Conservation (phyloP, 64 coral and sea anemone genomes). For the Pocillopora verrucosa region DNA sequence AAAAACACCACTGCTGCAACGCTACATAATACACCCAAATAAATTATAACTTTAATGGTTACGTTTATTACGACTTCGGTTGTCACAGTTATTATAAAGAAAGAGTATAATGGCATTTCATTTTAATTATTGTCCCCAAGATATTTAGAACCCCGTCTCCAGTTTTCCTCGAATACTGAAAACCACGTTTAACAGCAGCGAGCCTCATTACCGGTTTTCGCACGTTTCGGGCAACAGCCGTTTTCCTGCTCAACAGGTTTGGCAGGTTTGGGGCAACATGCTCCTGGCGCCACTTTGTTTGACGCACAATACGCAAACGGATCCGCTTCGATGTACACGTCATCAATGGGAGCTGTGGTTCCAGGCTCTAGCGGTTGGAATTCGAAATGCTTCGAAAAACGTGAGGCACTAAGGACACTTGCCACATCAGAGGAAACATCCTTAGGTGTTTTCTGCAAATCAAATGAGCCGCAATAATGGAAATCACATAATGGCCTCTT, state of each 20-base stretch:
- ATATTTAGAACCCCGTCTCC: not conserved
- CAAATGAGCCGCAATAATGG: not conserved
- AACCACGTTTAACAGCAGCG: not conserved
- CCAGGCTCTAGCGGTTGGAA: slow-evolving; percentile 26
- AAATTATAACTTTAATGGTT: too few relatives aligned
- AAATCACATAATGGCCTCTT: not conserved
- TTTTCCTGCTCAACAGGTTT: slow-evolving; percentile 22
- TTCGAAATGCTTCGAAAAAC: slow-evolving; percentile 69
- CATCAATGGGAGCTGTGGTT: slow-evolving; percentile 22
- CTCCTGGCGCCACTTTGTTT: slow-evolving; percentile 1
- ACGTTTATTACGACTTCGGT: too few relatives aligned
- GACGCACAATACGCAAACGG: slow-evolving; percentile 48
- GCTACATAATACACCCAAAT: too few relatives aligned
- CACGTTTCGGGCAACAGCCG: not conserved
- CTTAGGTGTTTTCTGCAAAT: slow-evolving; percentile 32
- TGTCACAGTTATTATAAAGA: too few relatives aligned
- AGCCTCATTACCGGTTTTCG: not conserved
- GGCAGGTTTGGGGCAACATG: slow-evolving; percentile 3
- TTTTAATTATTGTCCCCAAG: not conserved
- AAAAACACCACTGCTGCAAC: too few relatives aligned
- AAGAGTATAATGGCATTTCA: too few relatives aligned
- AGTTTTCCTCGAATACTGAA: not conserved
- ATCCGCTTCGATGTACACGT: slow-evolving; percentile 50
- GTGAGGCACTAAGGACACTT: slow-evolving; percentile 28
- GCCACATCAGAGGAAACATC: slow-evolving; percentile 64